Percentiles rank a stretch among this genome's conserved stretches.
phyloP scores from a whole-genome alignment of 2,113 vertebrate genomes.

The Carassius carassius region DNA sequence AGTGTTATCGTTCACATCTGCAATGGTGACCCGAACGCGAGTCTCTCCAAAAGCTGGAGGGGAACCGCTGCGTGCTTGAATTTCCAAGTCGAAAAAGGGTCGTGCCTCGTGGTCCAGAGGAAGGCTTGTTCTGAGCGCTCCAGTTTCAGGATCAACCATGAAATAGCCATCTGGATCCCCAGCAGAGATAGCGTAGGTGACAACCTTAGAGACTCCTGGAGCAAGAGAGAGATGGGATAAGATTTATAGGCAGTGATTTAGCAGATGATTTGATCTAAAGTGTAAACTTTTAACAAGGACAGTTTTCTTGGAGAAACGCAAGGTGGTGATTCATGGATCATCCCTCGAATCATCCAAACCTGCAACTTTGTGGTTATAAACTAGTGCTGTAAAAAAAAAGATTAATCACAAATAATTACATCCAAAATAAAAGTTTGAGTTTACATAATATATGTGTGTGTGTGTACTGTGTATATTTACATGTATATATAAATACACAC shows the following conservation, averaged over 20 bases:
- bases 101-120: slow-evolving; percentile 89
- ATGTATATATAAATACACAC: no score
- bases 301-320: not conserved
- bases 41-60: slow-evolving; percentile 87
- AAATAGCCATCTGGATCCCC: slow-evolving; percentile 92
- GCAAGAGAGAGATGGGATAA: slow-evolving; percentile 10
- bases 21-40: slow-evolving; percentile 82
- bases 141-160: slow-evolving; percentile 81
- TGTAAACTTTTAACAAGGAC: not conserved
- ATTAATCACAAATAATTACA: no score
- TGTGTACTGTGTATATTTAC: no score
- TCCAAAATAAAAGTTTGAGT: no score
- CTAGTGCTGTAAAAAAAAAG: not conserved
- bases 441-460: no score
- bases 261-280: not conserved
- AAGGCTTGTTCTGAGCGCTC: slow-evolving; percentile 81
- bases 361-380: not conserved
- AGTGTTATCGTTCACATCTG: slow-evolving; percentile 89
- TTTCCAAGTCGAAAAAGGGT: slow-evolving; percentile 81
- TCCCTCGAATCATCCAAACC: not conserved
- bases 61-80: slow-evolving; percentile 86
- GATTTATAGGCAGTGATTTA: not conserved
- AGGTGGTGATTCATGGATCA: not conserved
- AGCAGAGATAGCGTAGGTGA: slow-evolving; percentile 87
- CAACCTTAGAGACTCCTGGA: slow-evolving; percentile 79